phyloP scores from a whole-genome alignment of 1,140 invertebrate species.

The Hyposmocoma kahamanoa region DNA sequence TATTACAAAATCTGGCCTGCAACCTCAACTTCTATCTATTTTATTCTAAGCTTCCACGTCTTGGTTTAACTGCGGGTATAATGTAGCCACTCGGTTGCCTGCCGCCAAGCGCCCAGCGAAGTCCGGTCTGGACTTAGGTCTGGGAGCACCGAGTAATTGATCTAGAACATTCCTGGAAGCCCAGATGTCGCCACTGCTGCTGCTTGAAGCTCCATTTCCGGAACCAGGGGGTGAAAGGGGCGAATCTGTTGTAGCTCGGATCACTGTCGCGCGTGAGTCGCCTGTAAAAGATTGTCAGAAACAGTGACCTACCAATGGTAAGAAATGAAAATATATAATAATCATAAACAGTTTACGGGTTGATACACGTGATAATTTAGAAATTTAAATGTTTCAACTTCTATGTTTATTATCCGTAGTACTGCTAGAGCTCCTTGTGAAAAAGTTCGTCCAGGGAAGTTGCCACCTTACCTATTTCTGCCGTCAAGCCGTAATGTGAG shows the following conservation, averaged over 20 bases:
- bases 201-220: slow-evolving; percentile 40
- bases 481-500: no score
- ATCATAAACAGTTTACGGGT: no score
- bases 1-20: not conserved
- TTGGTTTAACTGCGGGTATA: slow-evolving; percentile 81
- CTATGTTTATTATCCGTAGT: no score
- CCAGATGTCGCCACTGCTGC: slow-evolving; percentile 55
- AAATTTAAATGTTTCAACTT: no score
- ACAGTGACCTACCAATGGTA: not conserved
- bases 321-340: no score
- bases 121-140: slow-evolving; percentile 78
- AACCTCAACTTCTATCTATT: not conserved
- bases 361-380: no score
- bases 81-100: slow-evolving; percentile 79
- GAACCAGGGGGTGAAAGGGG: slow-evolving; percentile 82
- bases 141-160: slow-evolving; percentile 75
- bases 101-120: slow-evolving; percentile 85
- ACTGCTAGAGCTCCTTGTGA: no score
- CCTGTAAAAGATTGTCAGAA: slow-evolving; percentile 18
- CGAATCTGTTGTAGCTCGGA: slow-evolving; percentile 86
- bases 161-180: slow-evolving; percentile 77
- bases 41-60: slow-evolving; percentile 49
- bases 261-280: slow-evolving; percentile 77
- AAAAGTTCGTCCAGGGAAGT: no score
- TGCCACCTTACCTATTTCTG: no score